Base-by-base conservation (phyloP, 1,140 invertebrate genomes). In the Phymastichus coffea region DNA sequence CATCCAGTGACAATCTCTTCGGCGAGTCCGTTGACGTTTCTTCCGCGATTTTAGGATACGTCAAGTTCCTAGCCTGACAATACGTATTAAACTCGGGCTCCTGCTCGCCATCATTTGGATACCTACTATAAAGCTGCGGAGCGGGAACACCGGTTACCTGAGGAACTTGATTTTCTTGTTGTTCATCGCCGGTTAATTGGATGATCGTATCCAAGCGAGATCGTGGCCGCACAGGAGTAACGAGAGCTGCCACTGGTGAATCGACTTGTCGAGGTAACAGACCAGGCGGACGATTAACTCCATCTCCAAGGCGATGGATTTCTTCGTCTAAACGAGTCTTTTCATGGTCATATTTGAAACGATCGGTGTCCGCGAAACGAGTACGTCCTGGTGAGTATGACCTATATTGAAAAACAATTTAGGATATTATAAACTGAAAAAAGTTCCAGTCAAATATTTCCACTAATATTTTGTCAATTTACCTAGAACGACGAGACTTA, bases 1-100 rank as follows among this genome's bases (percentile, higher is more conserved):
- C 78, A 20, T 80, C 78, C 0, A 80, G 67, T n/a, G 78, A 79
- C 10, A 80, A 65, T 38, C 78, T 69, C 64, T 80, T 80, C 4
- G 78, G 78, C 4, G 78, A 80, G 30, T 65, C 72, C 3, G 70
- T 66, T 10, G 69, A 52, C n/a, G n/a, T n/a, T 46, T 78, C 76
- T 6, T 79, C 76, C 7, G 77, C 70, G 3, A 78, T 70, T 19
- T 73, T 74, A 17, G 77, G 77, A 63, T 80, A 80, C 9, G 77
- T 80, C 1, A 80, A 61, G 65, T 79, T 80, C 54, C 72, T 78
- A 15, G 72, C 71, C 1, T 73, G 66, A 61, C 76, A 80, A 60
- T 78, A 80, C 4, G 26, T 41, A 41, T 61, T 47, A 54, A 79
- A 80, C 17, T 77, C 74, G 15, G 63, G 68, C 35, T 62, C 63